phyloP scores from a whole-genome alignment of 2,113 vertebrate genomes.

The Calonectris borealis region DNA sequence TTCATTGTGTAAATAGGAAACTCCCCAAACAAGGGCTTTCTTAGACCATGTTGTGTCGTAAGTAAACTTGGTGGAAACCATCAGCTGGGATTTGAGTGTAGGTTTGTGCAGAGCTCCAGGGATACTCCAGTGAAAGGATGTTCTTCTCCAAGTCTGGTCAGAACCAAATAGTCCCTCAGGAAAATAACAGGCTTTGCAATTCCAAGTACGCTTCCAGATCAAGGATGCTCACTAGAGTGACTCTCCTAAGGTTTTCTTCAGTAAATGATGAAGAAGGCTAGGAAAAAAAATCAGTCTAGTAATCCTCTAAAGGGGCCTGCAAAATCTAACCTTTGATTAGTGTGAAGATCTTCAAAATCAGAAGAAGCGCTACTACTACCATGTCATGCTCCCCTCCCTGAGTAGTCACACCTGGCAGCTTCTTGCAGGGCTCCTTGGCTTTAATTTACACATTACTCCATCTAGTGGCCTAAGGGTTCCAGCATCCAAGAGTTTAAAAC shows the following conservation, averaged over 20 bases:
- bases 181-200: neutral
- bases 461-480: constrained; percentile 80
- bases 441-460: constrained; percentile 83
- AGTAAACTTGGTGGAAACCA: neutral
- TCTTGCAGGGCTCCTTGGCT: constrained; percentile 48
- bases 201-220: neutral
- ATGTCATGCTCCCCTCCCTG: neutral
- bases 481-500: constrained; percentile 79
- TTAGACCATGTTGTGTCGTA: neutral
- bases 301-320: neutral
- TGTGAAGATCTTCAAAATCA: neutral
- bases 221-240: neutral
- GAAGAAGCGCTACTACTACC: neutral
- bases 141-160: neutral
- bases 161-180: neutral
- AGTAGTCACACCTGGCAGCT: neutral
- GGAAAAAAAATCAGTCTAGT: neutral
- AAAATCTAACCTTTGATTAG: neutral
- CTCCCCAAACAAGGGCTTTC: neutral
- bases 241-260: neutral
- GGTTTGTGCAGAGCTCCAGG: neutral
- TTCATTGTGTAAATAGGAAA: neutral
- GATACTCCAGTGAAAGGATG: neutral
- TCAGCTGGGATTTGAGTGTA: neutral
- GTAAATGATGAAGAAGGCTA: neutral